A percentile compares a stretch with the other conserved stretches of the same genome.
Conservation (phyloP, 2,797 vertebrate species). For the Darevskia nairensis region DNA sequence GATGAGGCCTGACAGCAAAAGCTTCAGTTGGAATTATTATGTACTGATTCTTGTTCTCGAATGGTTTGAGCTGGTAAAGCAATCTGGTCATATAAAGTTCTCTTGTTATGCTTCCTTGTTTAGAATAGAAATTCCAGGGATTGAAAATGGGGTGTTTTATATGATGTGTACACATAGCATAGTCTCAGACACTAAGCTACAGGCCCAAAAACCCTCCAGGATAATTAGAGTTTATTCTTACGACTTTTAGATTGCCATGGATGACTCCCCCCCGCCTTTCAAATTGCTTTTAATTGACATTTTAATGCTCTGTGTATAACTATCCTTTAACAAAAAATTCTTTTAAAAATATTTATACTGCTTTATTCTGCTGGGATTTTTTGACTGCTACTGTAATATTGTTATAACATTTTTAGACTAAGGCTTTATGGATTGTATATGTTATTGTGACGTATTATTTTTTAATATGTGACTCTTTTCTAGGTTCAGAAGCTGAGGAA, state of each 20-base stretch:
- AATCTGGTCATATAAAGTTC: background rate
- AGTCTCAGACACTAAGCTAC: background rate
- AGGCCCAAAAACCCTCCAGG: background rate
- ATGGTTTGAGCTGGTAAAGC: background rate
- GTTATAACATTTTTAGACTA: background rate
- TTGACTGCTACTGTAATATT: background rate
- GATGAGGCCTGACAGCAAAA: background rate
- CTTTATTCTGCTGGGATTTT: background rate
- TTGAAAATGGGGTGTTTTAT: background rate
- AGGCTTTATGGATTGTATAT: background rate
- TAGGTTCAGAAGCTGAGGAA: no score
- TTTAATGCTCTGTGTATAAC: background rate
- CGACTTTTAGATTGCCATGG: background rate
- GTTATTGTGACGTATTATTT: background rate
- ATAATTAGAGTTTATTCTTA: background rate
- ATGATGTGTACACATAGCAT: background rate
- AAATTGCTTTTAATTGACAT: background rate
- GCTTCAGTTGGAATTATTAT: background rate
- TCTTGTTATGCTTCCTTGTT: background rate
- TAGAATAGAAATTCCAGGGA: background rate
- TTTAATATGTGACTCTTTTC: background rate
- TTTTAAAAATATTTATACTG: background rate
- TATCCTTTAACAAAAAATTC: background rate
- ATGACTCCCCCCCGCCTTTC: background rate
- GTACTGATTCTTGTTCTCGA: background rate